phyloP scores from a whole-genome alignment of 2,113 vertebrate genomes.

The Chaetodon auriga region DNA sequence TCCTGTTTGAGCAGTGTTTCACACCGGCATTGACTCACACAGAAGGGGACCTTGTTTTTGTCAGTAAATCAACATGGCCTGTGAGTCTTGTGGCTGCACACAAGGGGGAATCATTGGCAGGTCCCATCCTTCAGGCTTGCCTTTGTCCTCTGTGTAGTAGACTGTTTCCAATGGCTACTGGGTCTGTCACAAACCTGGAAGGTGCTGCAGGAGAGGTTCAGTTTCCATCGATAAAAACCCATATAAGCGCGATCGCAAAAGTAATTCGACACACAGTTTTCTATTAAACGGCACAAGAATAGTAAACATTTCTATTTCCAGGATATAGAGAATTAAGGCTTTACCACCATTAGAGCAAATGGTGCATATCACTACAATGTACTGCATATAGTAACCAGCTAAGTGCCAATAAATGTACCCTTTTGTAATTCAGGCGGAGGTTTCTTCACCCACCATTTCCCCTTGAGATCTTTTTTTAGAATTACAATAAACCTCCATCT shows the following conservation, averaged over 20 bases:
- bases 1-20: constrained; percentile 70
- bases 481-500: constrained; percentile 66
- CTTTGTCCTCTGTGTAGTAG: constrained; percentile 53
- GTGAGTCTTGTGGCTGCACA: constrained; percentile 58
- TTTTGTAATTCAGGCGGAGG: constrained; percentile 55
- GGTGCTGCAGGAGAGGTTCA: constrained; percentile 31
- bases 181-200: constrained; percentile 24
- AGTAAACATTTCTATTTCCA: constrained; percentile 63
- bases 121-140: constrained; percentile 60
- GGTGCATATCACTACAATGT: constrained; percentile 54
- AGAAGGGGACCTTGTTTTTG: constrained; percentile 73
- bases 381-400: constrained; percentile 46
- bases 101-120: constrained; percentile 65
- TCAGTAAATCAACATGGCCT: constrained; percentile 77
- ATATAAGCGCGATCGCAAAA: constrained; percentile 20
- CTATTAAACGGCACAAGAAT: constrained; percentile 48
- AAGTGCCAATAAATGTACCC: constrained; percentile 73
- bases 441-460: constrained; percentile 70
- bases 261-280: constrained; percentile 43
- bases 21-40: constrained; percentile 63
- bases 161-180: constrained; percentile 49
- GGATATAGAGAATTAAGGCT: constrained; percentile 61
- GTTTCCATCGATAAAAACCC: constrained; percentile 25
- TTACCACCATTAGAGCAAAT: constrained; percentile 66
- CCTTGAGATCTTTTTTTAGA: constrained; percentile 61